These are phyloP conservation scores for Ptilorrhoa leucosticta DNA, from an alignment of 2,113 vertebrate species.

Conservation along the genomic window DNA sequence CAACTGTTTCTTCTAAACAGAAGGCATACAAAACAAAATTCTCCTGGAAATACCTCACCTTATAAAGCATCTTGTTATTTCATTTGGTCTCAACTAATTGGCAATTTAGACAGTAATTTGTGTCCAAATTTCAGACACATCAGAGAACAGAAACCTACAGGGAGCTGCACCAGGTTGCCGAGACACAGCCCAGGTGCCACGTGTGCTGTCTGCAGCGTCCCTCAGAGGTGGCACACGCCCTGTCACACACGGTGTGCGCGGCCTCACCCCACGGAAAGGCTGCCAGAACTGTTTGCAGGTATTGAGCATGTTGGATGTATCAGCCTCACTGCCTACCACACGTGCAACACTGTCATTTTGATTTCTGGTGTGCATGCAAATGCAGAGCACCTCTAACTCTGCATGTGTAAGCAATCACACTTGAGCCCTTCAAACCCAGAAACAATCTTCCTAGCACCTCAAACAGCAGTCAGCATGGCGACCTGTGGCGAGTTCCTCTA, in stretches of 20 bases:
- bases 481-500: background rate
- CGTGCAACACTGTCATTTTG: background rate
- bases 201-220: background rate
- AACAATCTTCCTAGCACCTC: background rate
- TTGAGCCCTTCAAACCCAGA: background rate
- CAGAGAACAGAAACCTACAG: background rate
- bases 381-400: background rate
- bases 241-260: accelerated
- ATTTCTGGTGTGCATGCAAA: background rate
- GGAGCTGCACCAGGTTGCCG: background rate
- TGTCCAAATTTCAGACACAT: background rate
- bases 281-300: background rate
- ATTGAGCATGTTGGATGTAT: background rate
- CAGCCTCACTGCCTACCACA: background rate
- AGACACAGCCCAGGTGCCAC: background rate
- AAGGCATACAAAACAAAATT: background rate
- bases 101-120: background rate
- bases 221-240: background rate
- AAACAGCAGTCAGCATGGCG: background rate
- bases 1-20: background rate
- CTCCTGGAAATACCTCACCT: background rate
- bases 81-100: background rate
- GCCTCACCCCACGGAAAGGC: background rate
- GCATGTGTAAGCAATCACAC: background rate
- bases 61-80: background rate